Evolutionary conservation across 2,888 invertebrate genomes (phyloP), one percentile per base, ranked within the genome.

Genomic region (Leucoma salicis): DNA sequence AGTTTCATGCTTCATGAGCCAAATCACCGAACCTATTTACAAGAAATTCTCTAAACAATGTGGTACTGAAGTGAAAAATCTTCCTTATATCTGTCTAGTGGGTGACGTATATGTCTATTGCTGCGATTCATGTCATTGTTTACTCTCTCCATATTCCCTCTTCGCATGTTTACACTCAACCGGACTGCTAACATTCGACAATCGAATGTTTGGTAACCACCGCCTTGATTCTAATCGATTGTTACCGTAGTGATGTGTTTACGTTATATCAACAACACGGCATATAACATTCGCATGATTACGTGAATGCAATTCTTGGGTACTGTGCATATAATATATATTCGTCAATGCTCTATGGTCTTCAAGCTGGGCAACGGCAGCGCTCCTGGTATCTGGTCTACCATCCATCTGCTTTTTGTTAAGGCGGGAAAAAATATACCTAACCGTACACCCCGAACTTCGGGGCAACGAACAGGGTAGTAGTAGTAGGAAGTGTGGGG

Each of bases 181-280:
- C 35, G 45, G 38, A 46, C 47, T 49, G 51, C 46, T 37, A 43
- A 53, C 54, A 63, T 70, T 66, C 60, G 73, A 78, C 82, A 81
- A 80, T 82, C 63, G 76, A 67, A 71, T 83, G 82, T 85, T 84
- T 83, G 72, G 64, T 66, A 70, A 70, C 57, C 68, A 64, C 57
- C 63, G 61, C 58, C 67, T 73, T 65, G 70, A 29, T 63, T 62
- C 61, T 56, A 58, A 57, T 55, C 76, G 71, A 82, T 82, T 83
- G 83, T 82, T 53, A 63, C 63, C 35, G 56, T 53, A 64, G 70
- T 63, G 62, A 64, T 66, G 65, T 77, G 75, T 82, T 76, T 78
- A 75, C 66, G 49, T 51, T 65, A 54, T 52, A 53, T 42, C 49
- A 47, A 53, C 57, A 54, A 52, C 49, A 39, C 54, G 56, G 55